Evolutionary conservation across 2,797 vertebrate genomes (phyloP), one percentile per base, ranked within the genome.

Genomic region (Bovichtus diacanthus): DNA sequence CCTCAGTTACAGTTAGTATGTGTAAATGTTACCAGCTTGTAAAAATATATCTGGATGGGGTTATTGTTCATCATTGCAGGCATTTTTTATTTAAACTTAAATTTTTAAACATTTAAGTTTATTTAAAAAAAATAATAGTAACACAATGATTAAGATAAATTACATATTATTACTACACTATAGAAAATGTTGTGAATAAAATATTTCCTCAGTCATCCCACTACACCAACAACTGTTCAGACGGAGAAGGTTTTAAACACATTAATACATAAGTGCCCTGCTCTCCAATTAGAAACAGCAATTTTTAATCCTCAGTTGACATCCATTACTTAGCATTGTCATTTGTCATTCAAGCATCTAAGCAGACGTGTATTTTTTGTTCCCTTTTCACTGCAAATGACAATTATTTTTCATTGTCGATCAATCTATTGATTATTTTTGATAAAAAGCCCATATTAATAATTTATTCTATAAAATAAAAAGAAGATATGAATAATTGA

Each of bases 221-320:
- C 10, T 1, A 4, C 59, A 54, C 9, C 11, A 5, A 59, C 65
- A 60, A 43, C 10, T 60, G 47, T 44, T 59, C 21, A 29, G 58
- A 27, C 58, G 21, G n/a, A 71, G 3, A 38, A 47, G 47, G 55
- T 64, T 79, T 75, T 41, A 65, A 80, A 70, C 80, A 82, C 68
- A 76, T 68, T 63, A 78, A 72, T 75, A 67, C 68, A 56, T 15
- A 66, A 70, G 43, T 76, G 56, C 67, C 74, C 31, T 1, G 3
- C 70, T 83, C 78, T 85, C 72, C 58, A 85, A 88, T 80, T 80
- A 56, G 23, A 69, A 50, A 58, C 51, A 55, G 11, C 46, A 47
- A 3, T n/a, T 66, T 53, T 77, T 87, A 90, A 90, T 90, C 82
- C 78, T 55, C 38, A 19, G 1, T 3, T 78, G 49, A 65, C 76